phyloP scores from a whole-genome alignment of 2,113 vertebrate species.

The Tonatia bakeri region DNA sequence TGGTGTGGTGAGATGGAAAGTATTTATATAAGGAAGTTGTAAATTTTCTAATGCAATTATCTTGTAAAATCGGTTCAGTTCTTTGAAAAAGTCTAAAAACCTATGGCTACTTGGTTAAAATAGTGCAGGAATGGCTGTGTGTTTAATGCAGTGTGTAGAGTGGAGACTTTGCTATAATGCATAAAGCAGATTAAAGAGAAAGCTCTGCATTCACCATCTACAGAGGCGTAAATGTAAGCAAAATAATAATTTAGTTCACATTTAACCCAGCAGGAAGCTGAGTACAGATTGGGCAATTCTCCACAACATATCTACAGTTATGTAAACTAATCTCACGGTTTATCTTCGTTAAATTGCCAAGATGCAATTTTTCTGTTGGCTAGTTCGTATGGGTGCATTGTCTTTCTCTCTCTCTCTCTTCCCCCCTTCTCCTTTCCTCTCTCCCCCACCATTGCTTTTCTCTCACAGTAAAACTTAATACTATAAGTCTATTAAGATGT shows the following conservation, averaged over 20 bases:
- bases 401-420: neutral
- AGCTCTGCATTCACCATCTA: conserved; percentile 68
- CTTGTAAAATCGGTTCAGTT: conserved; percentile 18
- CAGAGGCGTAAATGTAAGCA: conserved; percentile 76
- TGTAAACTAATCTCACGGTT: conserved; percentile 57
- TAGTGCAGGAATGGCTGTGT: conserved; percentile 35
- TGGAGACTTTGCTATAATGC: conserved; percentile 62
- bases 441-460: neutral
- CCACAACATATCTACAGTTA: conserved; percentile 69
- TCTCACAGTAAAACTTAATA: conserved; percentile 39
- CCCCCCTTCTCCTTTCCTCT: neutral
- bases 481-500: conserved; percentile 20
- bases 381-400: conserved; percentile 30
- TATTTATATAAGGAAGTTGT: neutral
- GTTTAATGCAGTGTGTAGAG: conserved; percentile 45
- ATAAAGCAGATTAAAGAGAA: conserved; percentile 70
- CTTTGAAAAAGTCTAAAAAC: conserved; percentile 54
- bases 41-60: neutral
- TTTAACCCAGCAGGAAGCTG: conserved; percentile 80
- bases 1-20: neutral
- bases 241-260: conserved; percentile 82
- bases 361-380: conserved; percentile 54
- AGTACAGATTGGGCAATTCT: conserved; percentile 75
- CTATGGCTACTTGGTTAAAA: conserved; percentile 41
- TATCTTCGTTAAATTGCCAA: conserved; percentile 73